These are phyloP conservation scores for Sebastes flavidus DNA, from an alignment of 2,797 vertebrate species.

Conservation along the genomic window DNA sequence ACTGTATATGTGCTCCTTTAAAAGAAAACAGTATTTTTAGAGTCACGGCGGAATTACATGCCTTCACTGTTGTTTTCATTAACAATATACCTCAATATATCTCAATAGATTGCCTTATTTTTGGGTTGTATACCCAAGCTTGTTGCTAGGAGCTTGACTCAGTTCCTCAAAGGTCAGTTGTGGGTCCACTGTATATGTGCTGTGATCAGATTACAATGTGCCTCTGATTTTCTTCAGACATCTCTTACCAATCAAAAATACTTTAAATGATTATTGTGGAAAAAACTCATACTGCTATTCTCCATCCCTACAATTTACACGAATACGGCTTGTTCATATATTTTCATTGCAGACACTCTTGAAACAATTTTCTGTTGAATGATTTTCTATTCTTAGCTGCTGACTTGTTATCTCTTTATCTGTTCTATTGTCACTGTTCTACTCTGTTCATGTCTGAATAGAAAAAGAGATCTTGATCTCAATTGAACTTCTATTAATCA, in stretches of 20 bases:
- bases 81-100: neutral
- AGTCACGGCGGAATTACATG: neutral
- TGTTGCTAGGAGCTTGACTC: neutral
- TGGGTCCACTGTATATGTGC: neutral
- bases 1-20: neutral
- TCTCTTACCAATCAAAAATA: neutral
- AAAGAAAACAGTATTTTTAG: neutral
- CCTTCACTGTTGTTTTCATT: neutral
- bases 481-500: neutral
- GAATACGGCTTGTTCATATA: neutral
- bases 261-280: neutral
- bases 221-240: neutral
- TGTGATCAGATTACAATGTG: neutral
- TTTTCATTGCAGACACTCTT: neutral
- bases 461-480: neutral
- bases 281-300: neutral
- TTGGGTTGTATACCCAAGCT: neutral
- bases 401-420: neutral
- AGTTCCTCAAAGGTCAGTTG: slow-evolving; percentile 12
- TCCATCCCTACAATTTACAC: neutral
- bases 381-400: neutral
- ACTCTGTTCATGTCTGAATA: neutral
- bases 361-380: neutral
- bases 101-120: neutral
- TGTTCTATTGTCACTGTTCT: neutral